phyloP scores from a whole-genome alignment of 2,797 vertebrate species.

The Gymnoscopelus microlampas region DNA sequence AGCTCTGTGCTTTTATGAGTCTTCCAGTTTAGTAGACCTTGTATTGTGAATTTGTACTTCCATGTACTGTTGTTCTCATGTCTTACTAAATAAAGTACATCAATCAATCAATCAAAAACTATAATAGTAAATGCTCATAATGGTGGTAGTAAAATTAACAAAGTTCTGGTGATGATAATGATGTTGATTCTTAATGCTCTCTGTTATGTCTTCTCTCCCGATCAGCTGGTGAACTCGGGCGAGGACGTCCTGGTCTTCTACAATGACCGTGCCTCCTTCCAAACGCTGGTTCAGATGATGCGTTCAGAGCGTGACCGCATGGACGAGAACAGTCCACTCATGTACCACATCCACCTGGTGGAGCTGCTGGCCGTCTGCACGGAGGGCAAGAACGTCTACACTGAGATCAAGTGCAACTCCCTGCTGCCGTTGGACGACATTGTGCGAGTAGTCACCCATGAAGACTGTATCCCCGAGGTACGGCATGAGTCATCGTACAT shows the following conservation, averaged over 20 bases:
- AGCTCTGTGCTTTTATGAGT: too few species aligned
- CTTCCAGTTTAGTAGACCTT: too few species aligned
- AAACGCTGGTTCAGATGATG: slow-evolving; percentile 98
- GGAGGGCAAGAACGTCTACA: slow-evolving; percentile 98
- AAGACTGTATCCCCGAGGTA: slow-evolving; percentile 98
- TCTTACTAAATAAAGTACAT: too few species aligned
- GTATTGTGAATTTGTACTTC: too few species aligned
- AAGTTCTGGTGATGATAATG: background rate
- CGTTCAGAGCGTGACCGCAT: slow-evolving; percentile 95
- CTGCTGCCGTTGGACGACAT: slow-evolving; percentile 97
- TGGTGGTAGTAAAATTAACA: background rate
- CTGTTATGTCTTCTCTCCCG: slow-evolving; percentile 4
- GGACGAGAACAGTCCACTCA: slow-evolving; percentile 95
- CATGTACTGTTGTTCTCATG: too few species aligned
- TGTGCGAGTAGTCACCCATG: slow-evolving; percentile 95
- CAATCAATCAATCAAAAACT: too few species aligned
- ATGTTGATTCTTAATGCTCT: background rate
- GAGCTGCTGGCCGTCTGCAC: slow-evolving; percentile 97
- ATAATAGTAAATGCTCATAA: too few species aligned
- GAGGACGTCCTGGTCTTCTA: slow-evolving; percentile 98
- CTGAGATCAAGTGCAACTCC: slow-evolving; percentile 98
- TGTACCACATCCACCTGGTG: slow-evolving; percentile 98
- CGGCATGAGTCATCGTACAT: background rate
- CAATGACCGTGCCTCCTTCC: slow-evolving; percentile 98
- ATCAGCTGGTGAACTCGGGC: slow-evolving; percentile 94